These are phyloP conservation scores for Pseudeuparius sepicola DNA, from an alignment of 2,888 invertebrate genomes.

Conservation along the genomic window DNA sequence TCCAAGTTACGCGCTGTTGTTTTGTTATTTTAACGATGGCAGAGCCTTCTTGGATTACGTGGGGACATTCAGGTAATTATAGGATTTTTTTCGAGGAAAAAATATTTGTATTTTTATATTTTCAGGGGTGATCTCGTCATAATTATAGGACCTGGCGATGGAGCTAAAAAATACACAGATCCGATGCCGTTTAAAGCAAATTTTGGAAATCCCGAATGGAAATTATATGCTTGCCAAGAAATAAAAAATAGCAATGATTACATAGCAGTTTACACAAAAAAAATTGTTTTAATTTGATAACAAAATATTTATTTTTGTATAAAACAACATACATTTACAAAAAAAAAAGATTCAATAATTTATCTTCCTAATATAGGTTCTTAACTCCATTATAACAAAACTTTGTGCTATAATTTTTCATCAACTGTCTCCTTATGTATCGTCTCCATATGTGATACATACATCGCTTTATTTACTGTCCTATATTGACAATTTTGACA, in stretches of 20 bases:
- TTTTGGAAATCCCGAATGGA: slow-evolving; percentile 43
- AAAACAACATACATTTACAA: no score
- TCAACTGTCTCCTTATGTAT: slow-evolving; percentile 43
- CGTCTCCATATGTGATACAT: slow-evolving; percentile 44
- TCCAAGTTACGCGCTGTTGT: slow-evolving; percentile 51
- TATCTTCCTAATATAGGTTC: no score
- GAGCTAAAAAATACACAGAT: slow-evolving; percentile 55
- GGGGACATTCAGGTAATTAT: slow-evolving; percentile 39
- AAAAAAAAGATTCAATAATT: no score
- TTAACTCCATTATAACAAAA: no score
- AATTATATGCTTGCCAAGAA: slow-evolving; percentile 45
- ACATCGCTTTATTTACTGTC: slow-evolving; percentile 55
- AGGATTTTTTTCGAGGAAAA: background rate
- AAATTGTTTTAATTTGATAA: slow-evolving; percentile 1
- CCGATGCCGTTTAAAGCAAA: slow-evolving; percentile 57
- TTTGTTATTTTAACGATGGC: slow-evolving; percentile 74
- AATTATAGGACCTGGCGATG: slow-evolving; percentile 62
- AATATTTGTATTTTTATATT: slow-evolving; percentile 4
- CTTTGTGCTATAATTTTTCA: no score
- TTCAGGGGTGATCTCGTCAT: slow-evolving; percentile 52
- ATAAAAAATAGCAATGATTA: slow-evolving; percentile 53
- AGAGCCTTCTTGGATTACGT: slow-evolving; percentile 60
- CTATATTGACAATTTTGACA: slow-evolving; percentile 53
- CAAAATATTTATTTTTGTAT: background rate
- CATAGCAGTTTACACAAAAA: slow-evolving; percentile 50